These are phyloP conservation scores for Xenus cinereus DNA, from an alignment of 2,113 vertebrate species.

Conservation along the genomic window DNA sequence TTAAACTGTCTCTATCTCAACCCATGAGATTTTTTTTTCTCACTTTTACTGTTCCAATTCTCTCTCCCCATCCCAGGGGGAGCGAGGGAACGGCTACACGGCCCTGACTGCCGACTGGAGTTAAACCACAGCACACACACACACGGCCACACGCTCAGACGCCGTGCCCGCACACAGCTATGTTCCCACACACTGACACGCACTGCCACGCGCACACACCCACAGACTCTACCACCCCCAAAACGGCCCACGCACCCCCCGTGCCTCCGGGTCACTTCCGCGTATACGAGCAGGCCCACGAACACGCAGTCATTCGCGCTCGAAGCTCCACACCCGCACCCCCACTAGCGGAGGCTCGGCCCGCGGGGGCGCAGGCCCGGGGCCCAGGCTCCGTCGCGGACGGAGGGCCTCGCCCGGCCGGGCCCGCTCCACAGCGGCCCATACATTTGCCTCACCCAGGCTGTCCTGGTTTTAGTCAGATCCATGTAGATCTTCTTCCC, in stretches of 20 bases:
- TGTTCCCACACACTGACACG: fast-evolving
- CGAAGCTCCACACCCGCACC: not conserved
- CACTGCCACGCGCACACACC: not conserved
- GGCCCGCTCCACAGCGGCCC: too few species aligned
- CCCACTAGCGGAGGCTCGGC: fast-evolving
- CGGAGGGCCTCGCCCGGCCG: too few species aligned
- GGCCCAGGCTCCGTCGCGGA: too few species aligned
- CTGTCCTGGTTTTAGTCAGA: too few species aligned
- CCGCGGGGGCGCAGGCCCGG: too few species aligned
- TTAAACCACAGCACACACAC: not conserved
- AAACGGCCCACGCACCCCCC: not conserved
- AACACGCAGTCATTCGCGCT: fast-evolving
- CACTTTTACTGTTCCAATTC: not conserved
- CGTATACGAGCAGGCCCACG: fast-evolving
- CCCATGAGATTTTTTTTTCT: not conserved
- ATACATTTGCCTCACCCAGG: too few species aligned
- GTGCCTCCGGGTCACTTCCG: not conserved
- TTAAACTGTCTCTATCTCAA: not conserved
- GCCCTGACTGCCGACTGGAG: not conserved
- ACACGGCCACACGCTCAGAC: not conserved
- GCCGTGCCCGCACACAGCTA: fast-evolving
- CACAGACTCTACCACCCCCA: not conserved
- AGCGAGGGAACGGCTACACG: not conserved
- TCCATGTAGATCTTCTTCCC: too few species aligned
- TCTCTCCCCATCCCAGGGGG: not conserved